Base-by-base conservation (phyloP, 2,113 vertebrate genomes). In the Oenanthe melanoleuca region DNA sequence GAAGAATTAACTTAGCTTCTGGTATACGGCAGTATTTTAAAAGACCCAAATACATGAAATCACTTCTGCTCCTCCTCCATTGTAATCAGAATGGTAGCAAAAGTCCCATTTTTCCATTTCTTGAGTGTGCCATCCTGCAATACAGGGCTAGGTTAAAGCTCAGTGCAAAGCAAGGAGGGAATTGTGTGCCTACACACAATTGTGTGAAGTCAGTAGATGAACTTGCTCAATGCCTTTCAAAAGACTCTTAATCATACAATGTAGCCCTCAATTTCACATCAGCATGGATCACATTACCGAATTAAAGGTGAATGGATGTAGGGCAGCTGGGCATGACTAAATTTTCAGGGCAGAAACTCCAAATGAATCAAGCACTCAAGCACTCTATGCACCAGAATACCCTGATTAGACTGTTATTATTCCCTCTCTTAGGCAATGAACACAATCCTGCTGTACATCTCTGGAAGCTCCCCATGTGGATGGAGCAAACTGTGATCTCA, bases 131-230 rank as follows among this genome's bases (percentile, higher is more conserved):
- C 77, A 20, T 50, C 84, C 57, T 79, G 89, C 71, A 92, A 1
- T 1, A 1, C 0, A 0, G 29, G 25, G 45, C 25, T 73, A 15
- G 33, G 29, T 72, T 28, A 71, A 79, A 91, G 44, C 42, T 53
- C 57, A 55, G 37, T 67, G 52, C 56, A 86, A 79, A 92, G 33
- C 55, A 67, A 45, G 11, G 61, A 72, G 55, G 59, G 56, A 87
- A 81, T 47, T 50, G 44, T n/a, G 61, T 95, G 86, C 86, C 94
- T 93, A 89, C 61, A 69, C n/a, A n/a, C n/a, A n/a, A n/a, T 61
- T 81, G 70, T 47, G 69, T 71, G 31, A 75, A 80, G 65, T 57
- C 61, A 61, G 61, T 29, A 57, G 50, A 57, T 45, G 47, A 79
- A 69, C 38, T 79, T 60, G 31, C 59, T 93, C 38, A 34, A 64